Conservation (phyloP, 2,113 vertebrate genomes). For the Pontoporia blainvillei region DNA sequence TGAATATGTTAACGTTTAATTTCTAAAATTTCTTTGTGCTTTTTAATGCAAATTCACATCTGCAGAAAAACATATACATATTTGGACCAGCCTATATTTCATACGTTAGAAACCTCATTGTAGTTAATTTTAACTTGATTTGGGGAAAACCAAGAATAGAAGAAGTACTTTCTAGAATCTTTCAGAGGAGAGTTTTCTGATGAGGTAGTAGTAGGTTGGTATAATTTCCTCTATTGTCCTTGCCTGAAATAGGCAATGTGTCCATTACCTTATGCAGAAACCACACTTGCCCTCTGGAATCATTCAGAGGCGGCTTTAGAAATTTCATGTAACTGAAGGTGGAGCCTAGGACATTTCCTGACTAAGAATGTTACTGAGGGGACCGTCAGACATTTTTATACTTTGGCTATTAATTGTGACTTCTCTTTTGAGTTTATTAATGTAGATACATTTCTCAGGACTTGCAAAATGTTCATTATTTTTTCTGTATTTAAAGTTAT, state of each 20-base stretch:
- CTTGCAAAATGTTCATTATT: background rate
- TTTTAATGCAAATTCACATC: background rate
- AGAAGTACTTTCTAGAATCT: background rate
- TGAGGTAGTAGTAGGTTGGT: background rate
- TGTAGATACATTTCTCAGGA: background rate
- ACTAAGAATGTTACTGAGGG: background rate
- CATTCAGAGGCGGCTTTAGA: background rate
- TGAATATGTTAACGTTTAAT: background rate
- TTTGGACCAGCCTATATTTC: background rate
- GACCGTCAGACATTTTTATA: background rate
- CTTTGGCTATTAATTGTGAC: constrained; percentile 21
- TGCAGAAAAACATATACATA: background rate
- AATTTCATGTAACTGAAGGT: background rate
- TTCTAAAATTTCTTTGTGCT: background rate
- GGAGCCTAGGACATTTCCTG: background rate
- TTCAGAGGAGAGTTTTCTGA: background rate
- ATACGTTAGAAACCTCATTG: background rate
- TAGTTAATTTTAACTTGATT: background rate
- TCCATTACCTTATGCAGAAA: background rate
- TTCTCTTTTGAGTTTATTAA: constrained; percentile 20
- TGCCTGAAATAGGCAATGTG: background rate
- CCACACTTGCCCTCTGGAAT: background rate
- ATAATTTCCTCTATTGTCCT: background rate
- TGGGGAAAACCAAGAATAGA: background rate
- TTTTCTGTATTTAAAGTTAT: background rate